A percentile compares a stretch with the other conserved stretches of the same genome.
Evolutionary conservation across 2,113 vertebrate species (phyloP).

Genomic region (Thalassoma bifasciatum): DNA sequence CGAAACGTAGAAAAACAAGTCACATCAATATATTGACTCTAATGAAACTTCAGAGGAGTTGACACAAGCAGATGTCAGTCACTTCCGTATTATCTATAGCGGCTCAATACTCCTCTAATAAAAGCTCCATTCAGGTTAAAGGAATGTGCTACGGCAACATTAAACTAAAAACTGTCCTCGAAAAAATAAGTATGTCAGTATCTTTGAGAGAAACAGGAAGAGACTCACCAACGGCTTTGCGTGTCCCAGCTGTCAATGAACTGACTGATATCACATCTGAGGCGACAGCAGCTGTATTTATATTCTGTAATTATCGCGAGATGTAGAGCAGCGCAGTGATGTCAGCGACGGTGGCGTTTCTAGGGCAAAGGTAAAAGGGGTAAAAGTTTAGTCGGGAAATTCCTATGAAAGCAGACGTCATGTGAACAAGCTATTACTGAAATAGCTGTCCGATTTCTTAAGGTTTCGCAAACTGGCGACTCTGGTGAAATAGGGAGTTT

Average conservation of each 20-base stretch:
- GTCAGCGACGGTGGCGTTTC: constrained; percentile 5
- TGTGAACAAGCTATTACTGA: neutral
- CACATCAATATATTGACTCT: neutral
- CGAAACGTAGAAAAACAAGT: constrained; percentile 1
- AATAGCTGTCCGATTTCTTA: constrained; percentile 2
- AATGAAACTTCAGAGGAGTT: too few species aligned
- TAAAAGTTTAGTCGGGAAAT: constrained; percentile 49
- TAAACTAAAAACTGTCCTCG: neutral
- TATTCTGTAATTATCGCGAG: constrained; percentile 67
- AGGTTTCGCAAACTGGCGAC: neutral
- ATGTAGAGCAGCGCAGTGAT: constrained; percentile 17
- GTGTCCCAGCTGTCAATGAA: accelerated
- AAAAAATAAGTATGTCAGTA: too few species aligned
- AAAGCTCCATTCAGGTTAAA: neutral
- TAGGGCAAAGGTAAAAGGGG: constrained; percentile 68
- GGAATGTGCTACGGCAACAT: too few species aligned
- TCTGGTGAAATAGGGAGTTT: neutral
- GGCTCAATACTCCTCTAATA: too few species aligned
- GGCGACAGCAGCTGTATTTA: constrained; percentile 43
- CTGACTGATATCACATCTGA: accelerated
- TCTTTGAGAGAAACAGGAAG: neutral
- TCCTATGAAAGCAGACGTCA: constrained; percentile 24
- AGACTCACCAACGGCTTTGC: neutral
- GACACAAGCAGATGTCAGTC: too few species aligned
- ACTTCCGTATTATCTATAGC: constrained; percentile 1